Percentiles rank a stretch among this genome's conserved stretches.
phyloP scores from a whole-genome alignment of 1,140 invertebrate species.

The Ostrea denselamellosa region DNA sequence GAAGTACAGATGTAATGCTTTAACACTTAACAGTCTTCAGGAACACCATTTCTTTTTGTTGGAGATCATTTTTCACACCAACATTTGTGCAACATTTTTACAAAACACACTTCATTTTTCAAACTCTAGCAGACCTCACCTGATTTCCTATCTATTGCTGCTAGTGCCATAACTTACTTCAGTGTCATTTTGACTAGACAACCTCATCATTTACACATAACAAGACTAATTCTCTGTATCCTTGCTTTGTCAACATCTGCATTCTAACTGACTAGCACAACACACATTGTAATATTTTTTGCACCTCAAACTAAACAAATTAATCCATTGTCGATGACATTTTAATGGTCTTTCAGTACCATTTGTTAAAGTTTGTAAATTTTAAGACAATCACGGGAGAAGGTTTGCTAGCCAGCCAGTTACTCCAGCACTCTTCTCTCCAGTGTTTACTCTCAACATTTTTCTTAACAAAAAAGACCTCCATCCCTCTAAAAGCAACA shows the following conservation, averaged over 20 bases:
- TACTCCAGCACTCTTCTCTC: background rate
- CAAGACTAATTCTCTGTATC: conserved; percentile 5
- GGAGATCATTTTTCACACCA: conserved; percentile 33
- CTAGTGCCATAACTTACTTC: background rate
- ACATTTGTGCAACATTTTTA: background rate
- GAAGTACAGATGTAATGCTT: conserved; percentile 1
- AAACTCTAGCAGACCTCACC: background rate
- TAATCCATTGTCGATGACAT: background rate
- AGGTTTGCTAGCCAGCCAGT: background rate
- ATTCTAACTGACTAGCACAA: background rate
- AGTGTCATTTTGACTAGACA: background rate
- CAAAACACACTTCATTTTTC: conserved; percentile 4
- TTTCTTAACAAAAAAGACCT: too few species aligned
- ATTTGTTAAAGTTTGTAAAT: background rate
- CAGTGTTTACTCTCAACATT: too few species aligned
- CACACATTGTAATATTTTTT: conserved; percentile 4
- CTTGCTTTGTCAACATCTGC: conserved; percentile 18
- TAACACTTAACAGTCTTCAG: background rate
- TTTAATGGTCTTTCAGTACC: background rate
- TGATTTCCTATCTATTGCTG: conserved; percentile 15
- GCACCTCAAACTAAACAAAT: background rate
- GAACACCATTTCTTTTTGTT: background rate
- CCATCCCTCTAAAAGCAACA: too few species aligned
- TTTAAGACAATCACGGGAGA: background rate
- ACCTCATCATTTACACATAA: background rate